Evolutionary conservation across 2,113 vertebrate genomes (phyloP).

Genomic region (Hemicordylus capensis): DNA sequence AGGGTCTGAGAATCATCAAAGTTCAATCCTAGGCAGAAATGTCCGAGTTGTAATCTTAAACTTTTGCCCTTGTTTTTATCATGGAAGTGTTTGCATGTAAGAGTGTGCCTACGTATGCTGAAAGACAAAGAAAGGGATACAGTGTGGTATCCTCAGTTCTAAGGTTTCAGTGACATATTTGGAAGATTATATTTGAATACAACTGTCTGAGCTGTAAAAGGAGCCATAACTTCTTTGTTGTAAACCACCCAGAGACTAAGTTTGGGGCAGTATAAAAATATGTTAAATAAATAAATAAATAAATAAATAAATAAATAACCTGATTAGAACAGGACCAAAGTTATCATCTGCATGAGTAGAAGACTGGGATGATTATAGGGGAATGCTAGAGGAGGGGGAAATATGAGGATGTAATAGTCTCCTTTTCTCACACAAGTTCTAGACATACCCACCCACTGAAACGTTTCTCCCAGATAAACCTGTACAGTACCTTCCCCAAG

Average conservation of each 20-base stretch:
- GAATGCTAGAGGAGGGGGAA: not conserved
- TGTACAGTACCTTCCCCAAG: not conserved
- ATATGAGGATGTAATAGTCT: not conserved
- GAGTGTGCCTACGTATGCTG: slow-evolving; percentile 29
- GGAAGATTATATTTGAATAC: not conserved
- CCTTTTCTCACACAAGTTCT: not conserved
- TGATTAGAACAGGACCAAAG: not conserved
- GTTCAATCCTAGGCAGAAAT: slow-evolving; percentile 23
- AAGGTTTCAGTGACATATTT: not conserved
- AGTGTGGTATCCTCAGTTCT: not conserved
- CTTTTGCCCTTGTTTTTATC: not conserved
- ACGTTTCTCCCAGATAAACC: not conserved
- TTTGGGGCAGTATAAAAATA: too few relatives aligned
- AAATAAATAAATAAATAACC: too few relatives aligned
- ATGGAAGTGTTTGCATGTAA: not conserved
- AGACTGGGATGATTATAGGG: not conserved
- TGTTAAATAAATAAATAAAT: too few relatives aligned
- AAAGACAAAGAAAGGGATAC: slow-evolving; percentile 22
- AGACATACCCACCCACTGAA: not conserved
- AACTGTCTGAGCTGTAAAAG: not conserved
- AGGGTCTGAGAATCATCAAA: not conserved
- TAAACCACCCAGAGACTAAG: too few relatives aligned
- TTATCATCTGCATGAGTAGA: not conserved
- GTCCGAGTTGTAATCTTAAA: not conserved
- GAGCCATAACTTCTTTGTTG: too few relatives aligned